Evolutionary conservation across 1,140 invertebrate genomes (phyloP).

Genomic region (Halesus radiatus): DNA sequence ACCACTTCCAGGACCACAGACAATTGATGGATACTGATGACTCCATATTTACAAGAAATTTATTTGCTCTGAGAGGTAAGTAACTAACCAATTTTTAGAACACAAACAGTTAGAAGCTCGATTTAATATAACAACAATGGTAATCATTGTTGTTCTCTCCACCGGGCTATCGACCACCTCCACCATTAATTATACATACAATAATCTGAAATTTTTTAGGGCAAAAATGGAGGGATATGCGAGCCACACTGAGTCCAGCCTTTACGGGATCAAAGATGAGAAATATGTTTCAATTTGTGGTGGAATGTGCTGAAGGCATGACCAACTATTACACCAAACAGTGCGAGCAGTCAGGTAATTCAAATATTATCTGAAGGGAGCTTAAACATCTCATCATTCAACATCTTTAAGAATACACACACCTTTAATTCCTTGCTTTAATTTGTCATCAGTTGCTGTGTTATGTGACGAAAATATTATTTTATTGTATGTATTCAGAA

Average conservation of each 20-base stretch:
- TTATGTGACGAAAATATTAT: background rate
- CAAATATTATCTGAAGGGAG: too few relatives aligned
- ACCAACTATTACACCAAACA: slow-evolving; percentile 14
- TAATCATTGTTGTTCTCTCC: too few relatives aligned
- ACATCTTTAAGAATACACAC: too few relatives aligned
- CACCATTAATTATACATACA: too few relatives aligned
- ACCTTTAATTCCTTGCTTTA: too few relatives aligned
- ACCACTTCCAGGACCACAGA: slow-evolving; percentile 59
- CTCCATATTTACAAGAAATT: slow-evolving; percentile 56
- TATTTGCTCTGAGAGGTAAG: slow-evolving; percentile 46
- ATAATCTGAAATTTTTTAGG: slow-evolving; percentile 45
- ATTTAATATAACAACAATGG: too few relatives aligned
- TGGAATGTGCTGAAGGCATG: slow-evolving; percentile 60
- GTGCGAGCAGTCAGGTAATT: slow-evolving; percentile 5
- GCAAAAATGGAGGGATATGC: slow-evolving; percentile 69
- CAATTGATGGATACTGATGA: slow-evolving; percentile 50
- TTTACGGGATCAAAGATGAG: slow-evolving; percentile 71
- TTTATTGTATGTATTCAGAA: slow-evolving; percentile 15
- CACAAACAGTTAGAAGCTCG: too few relatives aligned
- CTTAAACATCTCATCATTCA: too few relatives aligned
- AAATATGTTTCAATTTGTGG: slow-evolving; percentile 66
- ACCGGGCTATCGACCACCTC: too few relatives aligned
- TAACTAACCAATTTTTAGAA: too few relatives aligned
- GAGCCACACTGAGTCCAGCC: slow-evolving; percentile 67
- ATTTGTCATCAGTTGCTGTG: too few relatives aligned